Percentiles rank a stretch among this genome's conserved stretches.
These are phyloP conservation scores for Malachius bipustulatus DNA, from an alignment of 2,888 invertebrate species.

Conservation along the genomic window DNA sequence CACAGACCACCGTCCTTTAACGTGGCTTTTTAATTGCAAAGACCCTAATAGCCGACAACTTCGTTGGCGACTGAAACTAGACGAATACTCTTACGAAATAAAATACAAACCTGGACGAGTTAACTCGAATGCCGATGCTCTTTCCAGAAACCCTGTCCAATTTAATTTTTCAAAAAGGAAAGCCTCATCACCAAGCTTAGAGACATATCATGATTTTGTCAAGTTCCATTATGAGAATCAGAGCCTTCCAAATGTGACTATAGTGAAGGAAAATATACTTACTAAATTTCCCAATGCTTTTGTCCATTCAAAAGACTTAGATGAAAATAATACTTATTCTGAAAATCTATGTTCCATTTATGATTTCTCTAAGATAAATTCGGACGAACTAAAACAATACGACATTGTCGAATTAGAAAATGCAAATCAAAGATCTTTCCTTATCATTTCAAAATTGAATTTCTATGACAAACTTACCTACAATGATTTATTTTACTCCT, in stretches of 20 bases:
- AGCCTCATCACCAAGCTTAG: conserved; percentile 16
- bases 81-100: conserved; percentile 24
- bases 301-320: no score
- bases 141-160: conserved; percentile 13
- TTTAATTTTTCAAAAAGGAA: conserved; percentile 2
- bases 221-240: background rate
- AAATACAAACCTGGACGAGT: conserved; percentile 21
- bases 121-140: conserved; percentile 22
- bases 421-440: no score
- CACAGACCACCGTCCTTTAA: conserved; percentile 24
- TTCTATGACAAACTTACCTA: background rate
- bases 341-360: background rate
- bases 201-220: conserved; percentile 5
- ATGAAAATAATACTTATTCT: background rate
- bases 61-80: conserved; percentile 23
- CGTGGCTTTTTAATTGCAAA: conserved; percentile 22
- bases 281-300: no score
- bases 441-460: no score
- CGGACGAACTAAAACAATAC: background rate
- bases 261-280: background rate
- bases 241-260: background rate
- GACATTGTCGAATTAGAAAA: background rate
- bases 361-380: background rate
- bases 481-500: background rate
- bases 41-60: conserved; percentile 23